A percentile compares a stretch with the other conserved stretches of the same genome.
Evolutionary conservation across 2,888 invertebrate genomes (phyloP).

Genomic region (Sisyra terminalis): DNA sequence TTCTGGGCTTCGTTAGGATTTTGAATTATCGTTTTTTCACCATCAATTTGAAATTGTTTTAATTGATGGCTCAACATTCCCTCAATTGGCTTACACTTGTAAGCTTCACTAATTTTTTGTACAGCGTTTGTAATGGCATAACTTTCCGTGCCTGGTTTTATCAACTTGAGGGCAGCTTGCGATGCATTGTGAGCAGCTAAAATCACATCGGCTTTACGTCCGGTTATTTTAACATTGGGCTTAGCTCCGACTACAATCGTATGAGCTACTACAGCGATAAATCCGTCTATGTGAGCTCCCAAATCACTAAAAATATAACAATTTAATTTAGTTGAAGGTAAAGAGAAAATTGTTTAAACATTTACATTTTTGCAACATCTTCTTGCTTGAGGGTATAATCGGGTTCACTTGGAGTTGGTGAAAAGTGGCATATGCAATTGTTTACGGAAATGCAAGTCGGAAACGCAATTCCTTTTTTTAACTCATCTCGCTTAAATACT

Average conservation of each 20-base stretch:
- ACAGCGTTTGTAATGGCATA: slow-evolving; percentile 82
- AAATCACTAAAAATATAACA: slow-evolving; percentile 81
- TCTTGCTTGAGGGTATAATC: slow-evolving; percentile 75
- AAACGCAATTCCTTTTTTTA: slow-evolving; percentile 97
- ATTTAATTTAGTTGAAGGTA: too few relatives aligned
- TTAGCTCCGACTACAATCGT: slow-evolving; percentile 78
- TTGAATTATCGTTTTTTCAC: slow-evolving; percentile 93
- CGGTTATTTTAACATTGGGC: slow-evolving; percentile 57
- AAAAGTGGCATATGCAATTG: slow-evolving; percentile 98
- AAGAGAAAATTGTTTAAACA: slow-evolving; percentile 16
- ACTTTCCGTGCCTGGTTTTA: slow-evolving; percentile 87
- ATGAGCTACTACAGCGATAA: slow-evolving; percentile 95
- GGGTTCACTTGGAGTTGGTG: slow-evolving; percentile 85
- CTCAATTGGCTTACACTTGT: slow-evolving; percentile 94
- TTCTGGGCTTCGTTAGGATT: slow-evolving; percentile 95
- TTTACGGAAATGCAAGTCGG: slow-evolving; percentile 98
- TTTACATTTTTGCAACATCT: slow-evolving; percentile 95
- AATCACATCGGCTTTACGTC: slow-evolving; percentile 85
- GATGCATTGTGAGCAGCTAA: slow-evolving; percentile 91
- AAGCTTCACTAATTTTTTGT: slow-evolving; percentile 83
- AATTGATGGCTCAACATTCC: slow-evolving; percentile 84
- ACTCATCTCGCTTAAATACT: slow-evolving; percentile 94
- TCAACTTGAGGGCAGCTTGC: slow-evolving; percentile 83
- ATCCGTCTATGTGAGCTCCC: slow-evolving; percentile 97
- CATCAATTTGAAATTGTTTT: slow-evolving; percentile 92